Base-by-base conservation (phyloP, 2,888 invertebrate genomes). In the Calephelis perditalis region DNA sequence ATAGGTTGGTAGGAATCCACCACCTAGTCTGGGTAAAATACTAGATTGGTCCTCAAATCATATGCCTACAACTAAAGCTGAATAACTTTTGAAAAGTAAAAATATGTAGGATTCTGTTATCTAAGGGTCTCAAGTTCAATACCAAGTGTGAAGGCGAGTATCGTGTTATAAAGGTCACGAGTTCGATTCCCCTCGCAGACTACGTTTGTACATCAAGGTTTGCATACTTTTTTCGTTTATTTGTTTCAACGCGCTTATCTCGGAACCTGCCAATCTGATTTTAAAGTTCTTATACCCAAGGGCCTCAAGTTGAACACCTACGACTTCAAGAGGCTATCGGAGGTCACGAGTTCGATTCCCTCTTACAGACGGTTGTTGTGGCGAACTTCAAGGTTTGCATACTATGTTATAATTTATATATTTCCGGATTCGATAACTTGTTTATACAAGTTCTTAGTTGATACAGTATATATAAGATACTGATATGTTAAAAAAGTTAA, bases 261-360 rank as follows among this genome's bases (percentile, higher is more conserved):
- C 6, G 6, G 40, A 40, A 40, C 3, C 40, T 40, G 40, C 40
- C 40, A 40, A 40, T 40, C 6, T 40, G 40, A 7, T 1, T 40
- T 40, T 5, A 40, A 40, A 8, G 40, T 8, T 8, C 7, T 40
- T 7, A 40, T 40, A 40, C 6, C 4, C 40, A 40, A 8, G 40
- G 40, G 40, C 40, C 49, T 15, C 49, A 49, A 5, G 9, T 15
- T 49, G 9, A 26, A 49, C 9, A 49, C 12, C 15, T 9, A 49
- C 49, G 46, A 46, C 46, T 26, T 26, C 15, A 15, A 7, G 8
- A 9, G 49, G 47, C n/a, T 49, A 49, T 49, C 49, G 26, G 15
- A 49, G 49, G 49, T 49, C 49, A 49, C 49, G 8, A 9, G 47
- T 47, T 47, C 47, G 47, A 47, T 15, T 47, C 47, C 15, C 12